Evolutionary conservation across 2,797 vertebrate genomes (phyloP).

Genomic region (Vespertilio murinus): DNA sequence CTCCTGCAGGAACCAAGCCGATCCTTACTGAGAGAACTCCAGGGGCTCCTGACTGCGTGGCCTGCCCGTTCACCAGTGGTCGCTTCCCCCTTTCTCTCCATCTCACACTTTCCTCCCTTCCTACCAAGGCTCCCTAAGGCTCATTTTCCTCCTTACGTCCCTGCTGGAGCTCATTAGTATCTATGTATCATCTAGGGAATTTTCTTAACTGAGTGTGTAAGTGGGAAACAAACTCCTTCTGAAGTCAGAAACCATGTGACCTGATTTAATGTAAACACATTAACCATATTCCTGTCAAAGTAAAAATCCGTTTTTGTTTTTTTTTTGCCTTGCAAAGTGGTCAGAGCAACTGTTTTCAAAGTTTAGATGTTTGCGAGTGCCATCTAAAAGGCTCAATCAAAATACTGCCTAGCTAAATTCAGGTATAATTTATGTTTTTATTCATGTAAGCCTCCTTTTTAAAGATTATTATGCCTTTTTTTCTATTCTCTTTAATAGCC

Average conservation of each 20-base stretch:
- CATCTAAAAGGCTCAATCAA: constrained; percentile 11
- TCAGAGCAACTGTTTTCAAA: constrained; percentile 49
- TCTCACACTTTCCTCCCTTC: background rate
- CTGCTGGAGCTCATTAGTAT: background rate
- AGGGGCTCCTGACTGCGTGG: background rate
- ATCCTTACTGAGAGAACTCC: background rate
- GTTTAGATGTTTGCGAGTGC: background rate
- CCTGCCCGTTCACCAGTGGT: background rate
- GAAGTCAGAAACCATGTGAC: constrained; percentile 24
- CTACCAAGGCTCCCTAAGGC: background rate
- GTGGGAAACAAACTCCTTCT: constrained; percentile 30
- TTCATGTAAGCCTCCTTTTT: background rate
- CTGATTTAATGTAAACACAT: constrained; percentile 42
- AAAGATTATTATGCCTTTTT: background rate
- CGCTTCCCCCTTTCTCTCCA: background rate
- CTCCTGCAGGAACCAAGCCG: background rate
- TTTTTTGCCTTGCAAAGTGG: constrained; percentile 33
- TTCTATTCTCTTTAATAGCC: background rate
- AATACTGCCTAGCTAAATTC: background rate
- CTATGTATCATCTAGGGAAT: background rate
- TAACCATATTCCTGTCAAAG: constrained; percentile 52
- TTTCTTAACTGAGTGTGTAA: constrained; percentile 39
- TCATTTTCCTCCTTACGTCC: background rate
- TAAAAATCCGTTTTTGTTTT: constrained; percentile 30
- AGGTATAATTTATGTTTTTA: constrained; percentile 54